Evolutionary conservation across 2,888 invertebrate genomes (phyloP).

Genomic region (Aphodius sticticus): DNA sequence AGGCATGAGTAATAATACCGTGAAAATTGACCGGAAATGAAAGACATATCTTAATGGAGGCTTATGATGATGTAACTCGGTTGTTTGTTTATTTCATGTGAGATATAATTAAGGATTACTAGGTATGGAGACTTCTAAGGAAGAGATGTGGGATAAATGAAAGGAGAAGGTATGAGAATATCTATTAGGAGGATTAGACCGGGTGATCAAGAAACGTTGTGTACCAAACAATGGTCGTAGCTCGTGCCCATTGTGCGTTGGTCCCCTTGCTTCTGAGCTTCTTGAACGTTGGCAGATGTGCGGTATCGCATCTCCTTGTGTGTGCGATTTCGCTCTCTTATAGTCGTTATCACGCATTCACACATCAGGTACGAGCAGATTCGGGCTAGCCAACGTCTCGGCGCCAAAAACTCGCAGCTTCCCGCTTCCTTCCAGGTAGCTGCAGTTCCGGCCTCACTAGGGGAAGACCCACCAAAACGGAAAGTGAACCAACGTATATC

Average conservation of each 20-base stretch:
- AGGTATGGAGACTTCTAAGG: not conserved
- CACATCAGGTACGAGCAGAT: constrained; percentile 50
- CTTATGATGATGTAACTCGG: not conserved
- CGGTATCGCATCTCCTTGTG: constrained; percentile 19
- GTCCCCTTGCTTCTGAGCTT: constrained; percentile 42
- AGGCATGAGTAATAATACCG: not conserved
- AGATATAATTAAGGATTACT: not conserved
- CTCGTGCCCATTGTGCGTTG: constrained; percentile 47
- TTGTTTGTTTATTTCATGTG: not conserved
- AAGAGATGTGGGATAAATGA: not conserved
- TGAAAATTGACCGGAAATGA: not conserved
- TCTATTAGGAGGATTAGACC: not conserved
- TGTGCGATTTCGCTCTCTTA: constrained; percentile 46
- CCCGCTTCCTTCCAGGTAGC: constrained; percentile 49
- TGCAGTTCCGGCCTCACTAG: constrained; percentile 45
- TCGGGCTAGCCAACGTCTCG: constrained; percentile 48
- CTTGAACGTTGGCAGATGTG: constrained; percentile 49
- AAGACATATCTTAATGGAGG: not conserved
- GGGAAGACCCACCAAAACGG: constrained; percentile 17
- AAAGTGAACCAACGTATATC: constrained; percentile 28
- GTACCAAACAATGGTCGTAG: constrained; percentile 44
- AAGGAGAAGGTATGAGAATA: not conserved
- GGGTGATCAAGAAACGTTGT: constrained; percentile 32
- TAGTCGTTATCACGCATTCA: constrained; percentile 48
- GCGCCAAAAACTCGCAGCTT: constrained; percentile 55